Evolutionary conservation across 2,888 invertebrate genomes (phyloP).

Genomic region (Alviniconcha strummeri): DNA sequence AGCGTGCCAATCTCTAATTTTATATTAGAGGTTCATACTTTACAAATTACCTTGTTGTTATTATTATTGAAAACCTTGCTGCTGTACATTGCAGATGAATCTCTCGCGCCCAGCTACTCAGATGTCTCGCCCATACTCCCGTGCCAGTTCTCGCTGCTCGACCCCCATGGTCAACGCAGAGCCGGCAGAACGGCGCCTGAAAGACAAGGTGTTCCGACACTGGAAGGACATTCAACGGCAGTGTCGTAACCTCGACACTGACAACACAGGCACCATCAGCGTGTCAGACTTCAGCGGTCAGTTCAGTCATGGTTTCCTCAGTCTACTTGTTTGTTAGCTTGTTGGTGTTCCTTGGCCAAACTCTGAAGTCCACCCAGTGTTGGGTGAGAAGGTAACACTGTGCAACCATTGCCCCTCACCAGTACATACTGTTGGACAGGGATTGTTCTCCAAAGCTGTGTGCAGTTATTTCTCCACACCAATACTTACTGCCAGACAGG

Average conservation of each 20-base stretch:
- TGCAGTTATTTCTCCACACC: too few relatives aligned
- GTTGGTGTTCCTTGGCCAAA: too few relatives aligned
- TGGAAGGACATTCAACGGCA: slow-evolving; percentile 69
- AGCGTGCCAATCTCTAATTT: too few relatives aligned
- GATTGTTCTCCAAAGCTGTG: too few relatives aligned
- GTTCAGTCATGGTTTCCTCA: not conserved
- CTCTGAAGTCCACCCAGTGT: too few relatives aligned
- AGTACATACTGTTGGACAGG: too few relatives aligned
- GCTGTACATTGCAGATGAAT: slow-evolving; percentile 19
- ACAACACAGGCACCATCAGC: slow-evolving; percentile 64
- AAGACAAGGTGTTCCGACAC: slow-evolving; percentile 59
- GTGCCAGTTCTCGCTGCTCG: slow-evolving; percentile 36
- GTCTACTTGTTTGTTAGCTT: not conserved
- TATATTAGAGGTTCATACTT: too few relatives aligned
- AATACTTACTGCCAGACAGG: too few relatives aligned
- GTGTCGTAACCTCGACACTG: slow-evolving; percentile 62
- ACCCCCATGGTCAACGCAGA: slow-evolving; percentile 70
- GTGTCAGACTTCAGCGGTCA: slow-evolving; percentile 64
- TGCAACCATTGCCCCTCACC: too few relatives aligned
- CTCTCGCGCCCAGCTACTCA: slow-evolving; percentile 36
- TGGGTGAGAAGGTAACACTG: too few relatives aligned
- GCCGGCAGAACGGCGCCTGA: slow-evolving; percentile 58
- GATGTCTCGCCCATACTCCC: slow-evolving; percentile 33
- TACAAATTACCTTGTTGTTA: too few relatives aligned
- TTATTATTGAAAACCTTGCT: too few relatives aligned